Base-by-base conservation (phyloP, 2,888 invertebrate genomes). In the Drymonia ruficornis region DNA sequence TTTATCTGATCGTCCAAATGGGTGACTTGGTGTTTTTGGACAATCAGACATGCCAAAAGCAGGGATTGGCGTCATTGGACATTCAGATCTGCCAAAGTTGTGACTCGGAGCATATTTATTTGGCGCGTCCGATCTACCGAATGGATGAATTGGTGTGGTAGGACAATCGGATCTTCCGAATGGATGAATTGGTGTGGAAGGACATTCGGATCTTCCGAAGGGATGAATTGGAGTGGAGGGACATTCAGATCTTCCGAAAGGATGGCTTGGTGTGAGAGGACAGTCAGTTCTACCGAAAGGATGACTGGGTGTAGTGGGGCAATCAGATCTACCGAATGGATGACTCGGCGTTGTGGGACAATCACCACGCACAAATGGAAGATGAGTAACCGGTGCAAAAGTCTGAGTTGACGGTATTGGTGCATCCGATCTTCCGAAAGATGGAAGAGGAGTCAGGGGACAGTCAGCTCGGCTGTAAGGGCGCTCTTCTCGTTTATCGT, bases 121-220 rank as follows among this genome's bases (percentile, higher is more conserved):
- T 3, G 78, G 72, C 19, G 65, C 59, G 2, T 87, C 87, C 0
- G 71, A 55, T 54, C 81, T 71, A 4, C 81, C 83, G 65, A 81
- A 87, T 0, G 81, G 63, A 63, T 82, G 84, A 51, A 47, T 78
- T n/a, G 85, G 83, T 8, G 86, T 83, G n/a, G 66, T 11, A 6
- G 87, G 78, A 50, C 80, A 74, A 11, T 88, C 87, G 1, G 68
- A 60, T 64, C 78, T 68, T 0, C 79, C 80, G 61, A 84, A 85
- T 2, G 76, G 56, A 66, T 83, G 80, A 19, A 53, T 72, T 5
- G 83, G 79, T 0, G 84, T 81, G 3, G 65, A 16, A 0, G 78
- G 76, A 28, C 71, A 68, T 11, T 87, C 87, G n/a, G 63, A 60
- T 59, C 83, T 74, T 1, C 84, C 83, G 61, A 83, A 85, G 6